Base-by-base conservation (phyloP, 2,113 vertebrate species). In the Centropristis striata region DNA sequence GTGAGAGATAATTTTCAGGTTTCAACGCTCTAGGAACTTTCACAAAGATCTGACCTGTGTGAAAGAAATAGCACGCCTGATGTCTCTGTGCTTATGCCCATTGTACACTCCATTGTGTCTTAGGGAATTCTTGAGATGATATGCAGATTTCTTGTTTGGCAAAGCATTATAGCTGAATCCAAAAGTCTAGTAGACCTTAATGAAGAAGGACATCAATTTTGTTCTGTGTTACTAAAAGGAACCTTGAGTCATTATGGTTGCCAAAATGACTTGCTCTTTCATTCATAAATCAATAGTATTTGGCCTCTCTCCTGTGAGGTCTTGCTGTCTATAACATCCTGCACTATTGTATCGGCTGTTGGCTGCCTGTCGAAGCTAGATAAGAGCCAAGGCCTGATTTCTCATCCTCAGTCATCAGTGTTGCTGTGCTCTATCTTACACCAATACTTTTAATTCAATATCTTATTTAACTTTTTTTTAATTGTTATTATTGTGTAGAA, bases 201-300 rank as follows among this genome's bases (percentile, higher is more conserved):
- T 74, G 67, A 81, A 74, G 79, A 42, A 55, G 53, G 65, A 44
- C 80, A 49, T 79, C 21, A 1, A 59, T 57, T 80, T 65, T 75
- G 60, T 83, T 83, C 61, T 47, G 42, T 41, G 49, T 67, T 27
- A 3, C 68, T 65, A 28, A 73, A 49, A 44, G 61, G 66, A 86
- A 70, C 64, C 14, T 55, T 0, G 2, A 63, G 72, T 71, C 58
- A 27, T 61, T 53, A 57, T 20, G 49, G 66, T 36, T 81, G 75
- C 84, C 67, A 82, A 69, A 81, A 72, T 37, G 46, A 81, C 70
- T 75, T 53, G 16, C 32, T 75, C 68, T 74, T 84, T 78, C 20
- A 61, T 81, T 80, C 44, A 50, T 21, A 81, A 82, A 80, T 84
- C 79, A 80, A 16, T 83, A 36, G 36, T 54, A 37, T 73, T 81